Evolutionary conservation across 2,113 vertebrate genomes (phyloP).

Genomic region (Mesembrinibis cayennensis): DNA sequence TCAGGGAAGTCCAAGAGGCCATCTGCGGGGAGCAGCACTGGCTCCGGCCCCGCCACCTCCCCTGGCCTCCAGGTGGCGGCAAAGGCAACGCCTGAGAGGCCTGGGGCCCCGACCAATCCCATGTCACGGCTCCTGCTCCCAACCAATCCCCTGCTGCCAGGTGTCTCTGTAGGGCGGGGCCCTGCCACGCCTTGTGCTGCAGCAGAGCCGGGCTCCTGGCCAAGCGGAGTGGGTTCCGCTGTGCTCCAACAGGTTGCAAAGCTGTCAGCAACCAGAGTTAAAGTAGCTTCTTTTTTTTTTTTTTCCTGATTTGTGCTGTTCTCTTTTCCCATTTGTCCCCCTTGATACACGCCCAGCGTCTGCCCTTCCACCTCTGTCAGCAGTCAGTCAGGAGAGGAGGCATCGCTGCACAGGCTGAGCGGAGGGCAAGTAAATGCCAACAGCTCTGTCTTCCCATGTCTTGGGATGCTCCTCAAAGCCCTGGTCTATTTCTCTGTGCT

Average conservation of each 20-base stretch:
- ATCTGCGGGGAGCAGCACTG: accelerated
- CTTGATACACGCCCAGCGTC: accelerated
- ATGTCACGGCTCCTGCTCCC: accelerated
- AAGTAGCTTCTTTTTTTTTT: background rate
- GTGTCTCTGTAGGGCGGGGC: background rate
- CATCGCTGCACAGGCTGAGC: accelerated
- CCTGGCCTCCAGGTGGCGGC: too few species aligned
- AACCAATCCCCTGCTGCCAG: background rate
- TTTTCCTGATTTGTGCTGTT: background rate
- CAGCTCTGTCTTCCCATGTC: background rate
- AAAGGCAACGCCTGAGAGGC: background rate
- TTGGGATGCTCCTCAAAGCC: background rate
- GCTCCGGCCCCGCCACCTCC: accelerated
- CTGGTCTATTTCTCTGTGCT: background rate
- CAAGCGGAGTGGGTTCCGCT: accelerated
- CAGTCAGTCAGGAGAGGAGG: background rate
- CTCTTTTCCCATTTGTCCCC: background rate
- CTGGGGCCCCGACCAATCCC: background rate
- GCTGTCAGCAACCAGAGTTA: background rate
- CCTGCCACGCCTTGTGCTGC: too few species aligned
- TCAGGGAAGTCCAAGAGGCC: background rate
- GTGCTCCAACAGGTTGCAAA: background rate
- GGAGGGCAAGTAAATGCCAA: accelerated
- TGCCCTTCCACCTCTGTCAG: background rate
- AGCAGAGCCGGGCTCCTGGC: background rate